Evolutionary conservation across 64 coral and sea anemone genomes (phyloP), one percentile per base, ranked within the genome.

Genomic region (Orbicella faveolata): DNA sequence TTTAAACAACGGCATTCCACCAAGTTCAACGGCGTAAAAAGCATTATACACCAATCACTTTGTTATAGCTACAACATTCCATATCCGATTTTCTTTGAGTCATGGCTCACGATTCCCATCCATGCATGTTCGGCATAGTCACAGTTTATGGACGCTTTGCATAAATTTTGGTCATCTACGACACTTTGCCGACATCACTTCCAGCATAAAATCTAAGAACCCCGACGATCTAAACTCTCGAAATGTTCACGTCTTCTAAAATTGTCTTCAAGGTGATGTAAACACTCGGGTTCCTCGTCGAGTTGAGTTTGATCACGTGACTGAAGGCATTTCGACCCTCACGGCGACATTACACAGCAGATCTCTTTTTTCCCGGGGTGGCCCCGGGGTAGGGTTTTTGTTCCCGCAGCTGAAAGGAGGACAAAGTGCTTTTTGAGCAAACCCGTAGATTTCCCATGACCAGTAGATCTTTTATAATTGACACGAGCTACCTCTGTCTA

Each of bases 61-160:
- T 26, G 0, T 0, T 39, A 12, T 10, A 70, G 9, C 67, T 26
- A 52, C 5, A 81, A 81, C 59, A 85, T 85, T 85, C 82, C 82
- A 33, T 34, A 15, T 59, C 15, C 55, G 55, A 59, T 59, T 15
- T 59, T 59, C 12, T 1, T 59, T 12, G 55, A 59, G 55, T 70
- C n/a, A 25, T 12, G 9, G 10, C 67, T 26, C 7, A 9, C 25
- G 67, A n/a, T 8, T 41, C 36, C 19, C 30, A 44, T n/a, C 12
- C 35, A 18, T 48, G 21, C 61, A 39, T 20, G 34, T 83, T 85
- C 41, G 65, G 82, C 82, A 85, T 53, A 68, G 51, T 85, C 2
- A 2, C 21, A 44, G 18, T 36, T 69, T 52, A 18, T 25, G 19
- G 17, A 48, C 6, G 61, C 34, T 37, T 36, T 52, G 4, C 5